phyloP scores from a whole-genome alignment of 2,888 invertebrate species.

The Rhamnusium bicolor region DNA sequence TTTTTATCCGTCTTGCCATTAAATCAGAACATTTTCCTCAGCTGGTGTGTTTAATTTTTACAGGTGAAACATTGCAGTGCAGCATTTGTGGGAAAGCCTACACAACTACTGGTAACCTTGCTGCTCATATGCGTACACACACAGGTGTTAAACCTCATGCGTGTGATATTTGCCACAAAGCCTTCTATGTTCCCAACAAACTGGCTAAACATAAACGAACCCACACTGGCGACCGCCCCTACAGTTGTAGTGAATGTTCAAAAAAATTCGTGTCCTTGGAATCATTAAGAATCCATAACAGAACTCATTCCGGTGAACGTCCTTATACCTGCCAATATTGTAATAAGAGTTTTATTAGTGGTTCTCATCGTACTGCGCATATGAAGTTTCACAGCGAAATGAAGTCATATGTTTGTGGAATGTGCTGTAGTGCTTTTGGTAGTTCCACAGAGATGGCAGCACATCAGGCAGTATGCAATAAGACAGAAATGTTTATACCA shows the following conservation, averaged over 20 bases:
- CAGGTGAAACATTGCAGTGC: constrained; percentile 61
- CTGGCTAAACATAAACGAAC: constrained; percentile 65
- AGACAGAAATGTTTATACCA: background rate
- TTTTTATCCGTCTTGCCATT: too few relatives aligned
- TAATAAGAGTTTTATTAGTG: constrained; percentile 25
- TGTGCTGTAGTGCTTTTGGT: constrained; percentile 39
- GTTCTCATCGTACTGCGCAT: constrained; percentile 19
- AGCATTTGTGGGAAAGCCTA: constrained; percentile 57
- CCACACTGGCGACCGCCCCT: constrained; percentile 42
- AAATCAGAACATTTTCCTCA: too few relatives aligned
- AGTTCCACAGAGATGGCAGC: constrained; percentile 37
- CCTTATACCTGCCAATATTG: constrained; percentile 27
- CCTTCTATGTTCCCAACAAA: constrained; percentile 59
- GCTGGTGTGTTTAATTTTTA: background rate
- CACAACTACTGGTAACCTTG: constrained; percentile 56
- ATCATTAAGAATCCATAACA: constrained; percentile 54
- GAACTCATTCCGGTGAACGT: constrained; percentile 36
- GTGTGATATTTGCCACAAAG: constrained; percentile 59
- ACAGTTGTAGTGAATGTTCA: constrained; percentile 50
- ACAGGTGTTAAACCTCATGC: constrained; percentile 58
- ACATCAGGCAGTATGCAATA: constrained; percentile 23
- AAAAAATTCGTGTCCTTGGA: constrained; percentile 57
- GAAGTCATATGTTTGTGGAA: constrained; percentile 38
- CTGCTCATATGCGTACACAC: constrained; percentile 62
- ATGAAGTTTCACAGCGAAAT: constrained; percentile 34